phyloP scores from a whole-genome alignment of 2,888 invertebrate species.

The Papilio demoleus region DNA sequence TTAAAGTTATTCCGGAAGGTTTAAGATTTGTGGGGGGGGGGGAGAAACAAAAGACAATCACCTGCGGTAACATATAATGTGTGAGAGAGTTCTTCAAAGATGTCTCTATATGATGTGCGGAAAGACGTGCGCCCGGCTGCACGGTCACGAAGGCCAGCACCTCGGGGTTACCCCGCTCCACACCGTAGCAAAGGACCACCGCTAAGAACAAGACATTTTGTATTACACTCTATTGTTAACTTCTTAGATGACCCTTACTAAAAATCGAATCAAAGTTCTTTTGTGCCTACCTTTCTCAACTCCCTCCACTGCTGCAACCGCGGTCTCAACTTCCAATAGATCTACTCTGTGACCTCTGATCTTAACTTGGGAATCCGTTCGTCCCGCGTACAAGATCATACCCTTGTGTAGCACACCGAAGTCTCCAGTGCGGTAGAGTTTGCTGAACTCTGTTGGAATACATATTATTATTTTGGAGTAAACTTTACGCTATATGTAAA shows the following conservation, averaged over 20 bases:
- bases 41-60: too few relatives aligned
- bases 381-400: constrained; percentile 89
- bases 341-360: constrained; percentile 94
- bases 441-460: constrained; percentile 83
- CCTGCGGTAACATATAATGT: constrained; percentile 92
- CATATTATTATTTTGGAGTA: too few relatives aligned
- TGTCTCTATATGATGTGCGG: constrained; percentile 86
- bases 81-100: constrained; percentile 86
- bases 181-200: constrained; percentile 90
- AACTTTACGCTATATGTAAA: too few relatives aligned
- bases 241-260: too few relatives aligned
- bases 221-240: background rate
- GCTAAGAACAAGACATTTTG: constrained; percentile 56
- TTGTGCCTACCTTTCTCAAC: constrained; percentile 89
- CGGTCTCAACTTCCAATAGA: constrained; percentile 91
- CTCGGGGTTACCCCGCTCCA: constrained; percentile 88
- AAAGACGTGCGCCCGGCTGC: constrained; percentile 69
- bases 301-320: constrained; percentile 84
- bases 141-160: constrained; percentile 87
- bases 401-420: constrained; percentile 89
- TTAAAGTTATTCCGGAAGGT: too few relatives aligned
- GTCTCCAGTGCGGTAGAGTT: constrained; percentile 93
- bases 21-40: too few relatives aligned
- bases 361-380: constrained; percentile 94
- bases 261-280: too few relatives aligned